Percentiles rank a stretch among this genome's conserved stretches.
These are phyloP conservation scores for Brachyhypopomus occidentalis DNA, from an alignment of 2,113 vertebrate species.

Conservation along the genomic window DNA sequence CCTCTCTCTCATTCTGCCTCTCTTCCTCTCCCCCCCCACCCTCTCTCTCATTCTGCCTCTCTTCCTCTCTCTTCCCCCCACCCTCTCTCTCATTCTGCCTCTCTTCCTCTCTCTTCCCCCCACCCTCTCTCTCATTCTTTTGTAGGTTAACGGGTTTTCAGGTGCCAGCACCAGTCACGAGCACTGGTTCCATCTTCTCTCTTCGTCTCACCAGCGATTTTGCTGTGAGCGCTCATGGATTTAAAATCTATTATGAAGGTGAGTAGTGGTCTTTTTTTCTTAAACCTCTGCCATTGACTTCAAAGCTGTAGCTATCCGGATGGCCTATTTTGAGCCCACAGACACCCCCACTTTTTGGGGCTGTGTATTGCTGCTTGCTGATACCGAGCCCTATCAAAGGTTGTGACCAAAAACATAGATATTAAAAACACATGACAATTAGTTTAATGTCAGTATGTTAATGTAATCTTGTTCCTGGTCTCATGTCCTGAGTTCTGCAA, in stretches of 20 bases:
- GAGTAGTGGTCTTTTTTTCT: conserved; percentile 68
- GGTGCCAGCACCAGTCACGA: conserved; percentile 93
- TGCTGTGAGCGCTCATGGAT: conserved; percentile 97
- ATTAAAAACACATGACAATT: not conserved
- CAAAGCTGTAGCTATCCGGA: not conserved
- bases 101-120: not conserved
- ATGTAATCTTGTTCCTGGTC: not conserved
- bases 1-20: conserved; percentile 49
- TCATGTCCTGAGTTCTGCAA: not conserved
- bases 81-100: not conserved
- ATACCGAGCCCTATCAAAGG: conserved; percentile 17
- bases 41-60: too few relatives aligned
- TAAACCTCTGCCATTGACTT: conserved; percentile 22
- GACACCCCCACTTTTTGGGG: not conserved
- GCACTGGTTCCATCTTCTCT: conserved; percentile 95
- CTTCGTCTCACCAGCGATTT: conserved; percentile 97
- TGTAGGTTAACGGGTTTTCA: conserved; percentile 98
- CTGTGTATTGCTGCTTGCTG: not conserved
- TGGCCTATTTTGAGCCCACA: not conserved
- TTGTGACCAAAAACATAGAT: conserved; percentile 9
- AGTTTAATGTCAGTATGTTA: not conserved
- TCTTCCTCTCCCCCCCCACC: too few relatives aligned
- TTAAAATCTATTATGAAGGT: conserved; percentile 98
- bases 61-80: not conserved
- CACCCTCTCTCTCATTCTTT: conserved; percentile 47